Base-by-base conservation (phyloP, 2,888 invertebrate genomes). In the Luperina testacea region DNA sequence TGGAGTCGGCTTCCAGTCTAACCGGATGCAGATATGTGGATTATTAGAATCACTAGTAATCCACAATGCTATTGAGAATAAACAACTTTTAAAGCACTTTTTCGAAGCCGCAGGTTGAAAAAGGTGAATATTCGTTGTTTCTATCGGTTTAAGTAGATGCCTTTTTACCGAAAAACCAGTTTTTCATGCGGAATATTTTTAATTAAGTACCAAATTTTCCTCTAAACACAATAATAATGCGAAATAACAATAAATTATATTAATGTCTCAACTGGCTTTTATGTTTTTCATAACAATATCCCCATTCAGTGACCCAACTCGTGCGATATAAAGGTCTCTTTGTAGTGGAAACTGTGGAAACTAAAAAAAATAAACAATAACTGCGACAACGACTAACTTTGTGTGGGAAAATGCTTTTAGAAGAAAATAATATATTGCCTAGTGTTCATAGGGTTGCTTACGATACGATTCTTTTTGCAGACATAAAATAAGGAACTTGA, bases 321-420 rank as follows among this genome's bases (percentile, higher is more conserved):
- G 72, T 85, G 65, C 71, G 85, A 74, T 72, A 88, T 63, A 87
- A n/a, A 77, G 73, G 72, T 64, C 63, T 72, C 84, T 85, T 84
- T 87, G 86, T 85, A 57, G n/a, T 9, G 27, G 24, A 24, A 63
- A 76, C 75, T 87, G 38, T 32, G 32, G 32, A 32, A 32, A 32
- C 32, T 32, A 72, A 87, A 85, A 84, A 84, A 84, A 87, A 84
- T 67, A 79, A 75, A 84, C 87, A 84, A 87, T 79, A 78, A 70
- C 64, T 65, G 63, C 64, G 51, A 75, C 87, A 87, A 79, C n/a
- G 72, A 75, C 65, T 71, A 87, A 87, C 88, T 88, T 85, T 88
- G 86, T 86, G 82, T 65, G 61, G 69, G 74, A 72, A 88, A 88
- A 88, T 85, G 63, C 77, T 85, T 85, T 85, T 75, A 85, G 63